Percentiles rank a stretch among this genome's conserved stretches.
phyloP scores from a whole-genome alignment of 2,888 invertebrate species.

The Junonia oenone region DNA sequence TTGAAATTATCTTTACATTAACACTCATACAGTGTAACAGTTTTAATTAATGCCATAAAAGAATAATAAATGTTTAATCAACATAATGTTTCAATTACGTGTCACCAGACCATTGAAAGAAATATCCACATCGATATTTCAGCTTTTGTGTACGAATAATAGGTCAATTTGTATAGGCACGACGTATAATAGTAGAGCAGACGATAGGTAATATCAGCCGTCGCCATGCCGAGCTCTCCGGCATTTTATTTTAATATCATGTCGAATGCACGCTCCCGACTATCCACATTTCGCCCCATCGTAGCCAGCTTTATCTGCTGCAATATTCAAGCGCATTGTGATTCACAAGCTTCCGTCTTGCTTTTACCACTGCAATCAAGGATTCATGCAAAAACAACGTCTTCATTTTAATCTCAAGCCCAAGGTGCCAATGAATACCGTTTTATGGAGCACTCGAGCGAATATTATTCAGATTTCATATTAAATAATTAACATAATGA shows the following conservation, averaged over 20 bases:
- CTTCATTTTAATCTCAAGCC: conserved; percentile 29
- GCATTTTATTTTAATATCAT: conserved; percentile 59
- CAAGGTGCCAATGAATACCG: conserved; percentile 10
- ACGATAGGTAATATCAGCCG: conserved; percentile 36
- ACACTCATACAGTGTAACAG: neutral
- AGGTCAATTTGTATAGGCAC: conserved; percentile 33
- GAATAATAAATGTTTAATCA: conserved; percentile 6
- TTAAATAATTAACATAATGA: neutral
- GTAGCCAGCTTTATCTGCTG: conserved; percentile 42
- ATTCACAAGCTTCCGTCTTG: conserved; percentile 45
- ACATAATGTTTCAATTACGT: conserved; percentile 11
- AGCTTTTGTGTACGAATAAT: conserved; percentile 28
- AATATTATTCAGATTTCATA: neutral
- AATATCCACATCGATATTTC: conserved; percentile 4
- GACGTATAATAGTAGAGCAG: conserved; percentile 32
- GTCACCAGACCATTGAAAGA: conserved; percentile 7
- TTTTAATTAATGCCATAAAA: neutral
- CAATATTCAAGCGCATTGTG: conserved; percentile 52
- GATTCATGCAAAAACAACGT: conserved; percentile 43
- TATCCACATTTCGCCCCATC: conserved; percentile 42
- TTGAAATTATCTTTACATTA: neutral
- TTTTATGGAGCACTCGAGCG: neutral
- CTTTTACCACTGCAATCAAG: conserved; percentile 48
- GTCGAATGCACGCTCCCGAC: conserved; percentile 48
- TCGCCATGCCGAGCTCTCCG: conserved; percentile 34